Conservation (phyloP, 1,140 invertebrate genomes). For the Cherax destructor region DNA sequence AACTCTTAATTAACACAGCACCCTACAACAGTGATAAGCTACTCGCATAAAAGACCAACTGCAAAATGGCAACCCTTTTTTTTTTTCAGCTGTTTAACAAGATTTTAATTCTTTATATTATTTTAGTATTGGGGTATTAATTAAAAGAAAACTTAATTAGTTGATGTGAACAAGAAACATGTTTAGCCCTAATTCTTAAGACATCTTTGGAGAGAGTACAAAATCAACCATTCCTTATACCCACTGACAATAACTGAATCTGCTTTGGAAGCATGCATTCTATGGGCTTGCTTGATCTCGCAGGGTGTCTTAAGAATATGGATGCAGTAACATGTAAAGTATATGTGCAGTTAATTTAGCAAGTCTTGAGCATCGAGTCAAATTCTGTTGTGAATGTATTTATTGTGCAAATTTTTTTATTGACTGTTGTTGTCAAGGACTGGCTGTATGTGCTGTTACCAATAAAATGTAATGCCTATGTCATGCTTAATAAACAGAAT, state of each 20-base stretch:
- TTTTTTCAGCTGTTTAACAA: background rate
- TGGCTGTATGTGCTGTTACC: background rate
- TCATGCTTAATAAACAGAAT: background rate
- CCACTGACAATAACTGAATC: slow-evolving; percentile 9
- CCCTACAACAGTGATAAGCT: background rate
- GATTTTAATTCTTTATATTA: background rate
- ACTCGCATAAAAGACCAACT: background rate
- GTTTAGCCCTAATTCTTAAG: background rate
- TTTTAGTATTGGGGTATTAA: background rate
- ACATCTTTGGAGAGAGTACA: slow-evolving; percentile 30
- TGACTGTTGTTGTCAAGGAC: background rate
- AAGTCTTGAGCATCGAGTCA: slow-evolving; percentile 5
- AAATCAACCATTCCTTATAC: slow-evolving; percentile 26
- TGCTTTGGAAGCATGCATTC: background rate
- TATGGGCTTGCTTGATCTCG: background rate
- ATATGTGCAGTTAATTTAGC: slow-evolving; percentile 12
- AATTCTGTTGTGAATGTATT: slow-evolving; percentile 37
- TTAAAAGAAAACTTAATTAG: background rate
- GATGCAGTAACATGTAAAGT: background rate
- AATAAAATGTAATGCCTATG: background rate
- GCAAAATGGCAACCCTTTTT: background rate
- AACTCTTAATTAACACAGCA: background rate
- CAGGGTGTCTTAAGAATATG: slow-evolving; percentile 22
- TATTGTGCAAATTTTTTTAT: slow-evolving; percentile 21
- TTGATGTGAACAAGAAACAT: background rate